Evolutionary conservation across 2,113 vertebrate genomes (phyloP), one percentile per base, ranked within the genome.

Genomic region (Tenebrosternarchus preto): DNA sequence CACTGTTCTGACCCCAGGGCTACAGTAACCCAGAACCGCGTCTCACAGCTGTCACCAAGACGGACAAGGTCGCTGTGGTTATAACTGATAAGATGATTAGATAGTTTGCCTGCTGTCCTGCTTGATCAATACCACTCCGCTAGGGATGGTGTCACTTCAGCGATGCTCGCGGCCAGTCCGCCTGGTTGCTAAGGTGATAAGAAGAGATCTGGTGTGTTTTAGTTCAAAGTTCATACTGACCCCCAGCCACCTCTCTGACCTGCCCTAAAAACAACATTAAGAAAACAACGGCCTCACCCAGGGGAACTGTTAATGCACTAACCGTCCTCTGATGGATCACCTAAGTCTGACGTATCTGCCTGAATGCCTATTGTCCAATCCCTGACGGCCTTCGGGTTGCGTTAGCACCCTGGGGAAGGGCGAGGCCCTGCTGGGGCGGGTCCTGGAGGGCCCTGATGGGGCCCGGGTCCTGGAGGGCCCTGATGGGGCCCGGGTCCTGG

Each of bases 1-100:
- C 19, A 64, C 39, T 22, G 31, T 71, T 64, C 5, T 19, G 33
- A 2, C 25, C 25, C 19, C 29, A 53, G 33, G 56, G 71, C 75
- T 59, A 61, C n/a, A 61, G 64, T 31, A 55, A 22, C 59, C 36
- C 22, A 17, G 11, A 57, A 20, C 43, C 43, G 43, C 15, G 43
- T 50, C 43, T 50, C 43, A 15, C 15, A 12, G 8, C 43, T 12
- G 43, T 50, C 2, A 12, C 43, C 43, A 50, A 69, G 50, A 25
- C 27, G 29, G 33, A 46, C 76, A 78, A 43, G 76, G 69, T 78
- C 73, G 20, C 16, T 19, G 50, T 66, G 77, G 59, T 61, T 72
- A 57, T 68, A 80, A 80, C 53, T n/a, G 8, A 81, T 60, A 11
- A 15, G 39, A 70, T 66, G 71, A 72, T 78, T 63, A 25, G 76